phyloP scores from a whole-genome alignment of 2,113 vertebrate genomes.

The Hippocampus abdominalis region DNA sequence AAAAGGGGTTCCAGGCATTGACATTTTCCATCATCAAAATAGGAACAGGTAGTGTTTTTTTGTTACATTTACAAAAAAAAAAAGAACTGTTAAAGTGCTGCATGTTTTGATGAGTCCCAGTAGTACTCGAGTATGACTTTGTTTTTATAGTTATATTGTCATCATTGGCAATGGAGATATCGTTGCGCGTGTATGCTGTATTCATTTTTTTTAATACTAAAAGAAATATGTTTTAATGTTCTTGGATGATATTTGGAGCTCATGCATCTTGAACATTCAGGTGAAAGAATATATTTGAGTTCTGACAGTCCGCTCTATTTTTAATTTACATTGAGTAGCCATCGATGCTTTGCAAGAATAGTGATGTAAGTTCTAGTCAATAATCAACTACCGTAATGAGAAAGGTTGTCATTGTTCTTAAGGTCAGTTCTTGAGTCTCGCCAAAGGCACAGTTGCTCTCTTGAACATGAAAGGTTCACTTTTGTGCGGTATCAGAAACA shows the following conservation, averaged over 20 bases:
- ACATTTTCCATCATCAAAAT: too few species aligned
- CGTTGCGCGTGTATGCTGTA: not conserved
- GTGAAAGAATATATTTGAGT: not conserved
- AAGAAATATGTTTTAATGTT: not conserved
- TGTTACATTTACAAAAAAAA: not conserved
- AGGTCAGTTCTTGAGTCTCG: slow-evolving; percentile 10
- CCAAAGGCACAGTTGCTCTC: slow-evolving; percentile 34
- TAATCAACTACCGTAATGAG: slow-evolving; percentile 41
- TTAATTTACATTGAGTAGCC: not conserved
- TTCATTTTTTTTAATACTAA: not conserved
- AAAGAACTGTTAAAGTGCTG: not conserved
- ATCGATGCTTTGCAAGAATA: not conserved
- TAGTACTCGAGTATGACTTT: too few species aligned
- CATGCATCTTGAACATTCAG: not conserved
- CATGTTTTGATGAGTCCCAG: too few species aligned
- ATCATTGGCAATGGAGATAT: not conserved
- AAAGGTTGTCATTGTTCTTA: slow-evolving; percentile 6
- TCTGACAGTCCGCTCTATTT: not conserved
- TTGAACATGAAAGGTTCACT: slow-evolving; percentile 40
- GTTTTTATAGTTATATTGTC: not conserved
- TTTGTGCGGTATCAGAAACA: not conserved
- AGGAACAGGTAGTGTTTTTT: too few species aligned
- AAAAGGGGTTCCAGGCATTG: too few species aligned
- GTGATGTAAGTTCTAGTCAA: slow-evolving; percentile 35
- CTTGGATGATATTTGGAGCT: not conserved